Base-by-base conservation (phyloP, 2,113 vertebrate species). In the Antidorcas marsupialis region DNA sequence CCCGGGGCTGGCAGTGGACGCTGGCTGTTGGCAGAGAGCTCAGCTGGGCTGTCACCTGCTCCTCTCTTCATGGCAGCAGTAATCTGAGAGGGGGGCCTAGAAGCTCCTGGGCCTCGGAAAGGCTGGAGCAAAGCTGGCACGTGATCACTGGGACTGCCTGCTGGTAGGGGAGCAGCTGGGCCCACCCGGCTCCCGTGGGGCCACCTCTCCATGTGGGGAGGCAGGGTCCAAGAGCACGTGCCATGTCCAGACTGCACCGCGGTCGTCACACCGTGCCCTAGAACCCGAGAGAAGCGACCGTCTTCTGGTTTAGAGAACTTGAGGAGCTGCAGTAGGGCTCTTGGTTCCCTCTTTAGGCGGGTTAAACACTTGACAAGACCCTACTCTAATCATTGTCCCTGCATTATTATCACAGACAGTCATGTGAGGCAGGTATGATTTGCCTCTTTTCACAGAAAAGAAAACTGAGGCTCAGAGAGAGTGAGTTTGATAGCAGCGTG, bases 181-280 rank as follows among this genome's bases (percentile, higher is more conserved):
- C 19, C 15, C 11, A 87, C 10, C 57, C 27, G 2, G 23, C 19
- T 67, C 45, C 59, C 21, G 0, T 30, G 17, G 5, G 9, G 14
- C 82, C 15, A 12, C 36, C 23, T 87, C 55, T 78, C 16, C 7
- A 8, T 12, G 5, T 43, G 1, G 43, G 10, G 81, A 3, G 39
- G 10, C 2, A 1, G 64, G 53, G 53, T 62, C n/a, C 4, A 15
- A 76, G 23, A 74, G 30, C 6, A 10, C 7, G 3, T 1, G 7
- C 43, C 25, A 6, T 36, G 53, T 53, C 23, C 30, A 10, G 9
- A 43, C 21, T 27, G 5, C 21, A 2, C 45, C 2, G 2, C 2
- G 7, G 3, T 30, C 17, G 0, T 52, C 21, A 3, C 55, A 6
- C 0, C 1, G 2, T 30, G 33, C 76, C 13, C 50, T 13, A 0